Evolutionary conservation across 1,140 invertebrate genomes (phyloP), one percentile per base, ranked within the genome.

Genomic region (Drosophila gunungcola): DNA sequence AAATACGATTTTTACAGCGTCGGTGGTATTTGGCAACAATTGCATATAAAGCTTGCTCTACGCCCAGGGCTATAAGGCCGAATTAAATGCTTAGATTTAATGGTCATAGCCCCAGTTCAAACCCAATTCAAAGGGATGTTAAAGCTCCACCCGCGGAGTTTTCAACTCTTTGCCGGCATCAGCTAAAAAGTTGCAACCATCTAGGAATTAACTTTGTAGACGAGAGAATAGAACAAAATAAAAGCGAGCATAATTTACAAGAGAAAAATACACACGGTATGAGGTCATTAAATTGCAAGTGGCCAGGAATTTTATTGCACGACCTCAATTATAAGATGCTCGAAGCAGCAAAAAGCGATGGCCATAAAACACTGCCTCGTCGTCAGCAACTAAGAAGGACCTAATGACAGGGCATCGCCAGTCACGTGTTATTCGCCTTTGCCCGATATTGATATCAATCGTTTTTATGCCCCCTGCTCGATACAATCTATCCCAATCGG

Each of bases 381-480:
- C 38, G 25, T 53, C 52, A 53, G 48, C 49, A 38, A 38, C 36
- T 39, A 32, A 12, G 55, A 57, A 58, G 70, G 53, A 67, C 55
- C 80, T 88, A 82, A 88, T 85, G 78, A 82, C 83, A 65, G 55
- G 65, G 72, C 81, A 86, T 85, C 74, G 38, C 79, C 67, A 70
- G 69, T 73, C 68, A 49, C 68, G 55, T 73, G 67, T 52, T 52
- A 53, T 49, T 46, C 43, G 41, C 29, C 16, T 46, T 51, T 56
- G 41, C 43, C 64, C 39, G 61, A 86, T 88, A 86, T 86, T 86
- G 83, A 86, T 88, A 86, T 83, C 83, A 86, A 86, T 89, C 83
- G 83, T 86, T 86, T 88, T 86, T 86, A 68, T 82, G 55, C 57
- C 63, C 63, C 52, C 52, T 11, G 36, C 1, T 41, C 48, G 49